phyloP scores from a whole-genome alignment of 2,888 invertebrate species.

The Dynastes hyllus region DNA sequence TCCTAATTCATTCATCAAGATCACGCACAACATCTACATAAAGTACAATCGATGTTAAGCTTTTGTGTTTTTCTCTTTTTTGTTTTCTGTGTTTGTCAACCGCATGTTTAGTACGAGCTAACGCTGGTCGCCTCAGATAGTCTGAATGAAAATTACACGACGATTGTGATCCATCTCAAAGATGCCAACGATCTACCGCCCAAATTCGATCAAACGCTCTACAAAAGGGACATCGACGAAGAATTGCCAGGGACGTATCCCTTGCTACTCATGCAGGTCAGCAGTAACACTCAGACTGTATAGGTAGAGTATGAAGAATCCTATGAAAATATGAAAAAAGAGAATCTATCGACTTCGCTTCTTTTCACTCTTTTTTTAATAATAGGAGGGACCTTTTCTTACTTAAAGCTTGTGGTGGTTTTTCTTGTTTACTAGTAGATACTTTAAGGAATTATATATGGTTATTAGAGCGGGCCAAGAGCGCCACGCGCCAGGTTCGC shows the following conservation, averaged over 20 bases:
- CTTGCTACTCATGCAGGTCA: conserved; percentile 81
- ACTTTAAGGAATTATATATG: too few species aligned
- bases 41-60: conserved; percentile 7
- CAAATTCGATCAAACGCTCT: conserved; percentile 81
- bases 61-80: conserved; percentile 6
- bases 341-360: background rate
- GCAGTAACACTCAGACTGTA: conserved; percentile 19
- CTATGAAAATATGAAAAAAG: conserved; percentile 8
- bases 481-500: too few species aligned
- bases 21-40: background rate
- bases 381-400: background rate
- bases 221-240: conserved; percentile 83
- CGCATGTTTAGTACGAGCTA: conserved; percentile 84
- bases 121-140: conserved; percentile 93
- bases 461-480: too few species aligned
- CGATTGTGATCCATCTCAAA: conserved; percentile 85
- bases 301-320: conserved; percentile 36
- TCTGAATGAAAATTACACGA: conserved; percentile 90
- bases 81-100: conserved; percentile 59
- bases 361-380: too few species aligned
- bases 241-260: conserved; percentile 84
- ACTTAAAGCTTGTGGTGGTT: background rate
- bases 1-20: background rate
- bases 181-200: conserved; percentile 95
- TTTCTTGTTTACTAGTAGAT: background rate